Percentiles rank a stretch among this genome's conserved stretches.
Evolutionary conservation across 92 coral and sea anemone species (phyloP).

Genomic region (Epizoanthus rinbou): DNA sequence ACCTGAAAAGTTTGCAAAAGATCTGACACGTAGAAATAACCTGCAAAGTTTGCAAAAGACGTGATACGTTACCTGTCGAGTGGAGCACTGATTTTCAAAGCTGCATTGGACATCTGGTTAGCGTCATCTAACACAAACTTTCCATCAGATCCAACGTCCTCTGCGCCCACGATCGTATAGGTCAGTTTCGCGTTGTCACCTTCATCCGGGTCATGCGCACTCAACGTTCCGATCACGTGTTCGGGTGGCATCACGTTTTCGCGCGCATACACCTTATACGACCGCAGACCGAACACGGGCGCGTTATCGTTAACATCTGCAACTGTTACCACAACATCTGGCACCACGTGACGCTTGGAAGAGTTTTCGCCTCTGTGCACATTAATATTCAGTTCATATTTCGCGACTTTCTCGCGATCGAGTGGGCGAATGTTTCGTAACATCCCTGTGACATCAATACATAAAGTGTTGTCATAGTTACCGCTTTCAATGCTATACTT

Average conservation of each 20-base stretch:
- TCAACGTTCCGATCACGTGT: conserved; percentile 52
- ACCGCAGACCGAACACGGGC: conserved; percentile 65
- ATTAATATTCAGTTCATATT: conserved; percentile 60
- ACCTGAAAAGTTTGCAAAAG: no score
- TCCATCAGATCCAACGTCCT: conserved; percentile 56
- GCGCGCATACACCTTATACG: conserved; percentile 60
- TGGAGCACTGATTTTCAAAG: conserved; percentile 32
- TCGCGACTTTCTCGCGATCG: conserved; percentile 67
- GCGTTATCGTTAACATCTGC: conserved; percentile 85
- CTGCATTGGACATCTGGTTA: conserved; percentile 54
- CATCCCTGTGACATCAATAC: conserved; percentile 82
- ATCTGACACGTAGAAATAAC: no score
- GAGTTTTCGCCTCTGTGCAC: conserved; percentile 55
- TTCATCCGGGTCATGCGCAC: conserved; percentile 72
- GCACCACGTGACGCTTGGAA: conserved; percentile 47
- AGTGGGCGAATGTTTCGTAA: conserved; percentile 61
- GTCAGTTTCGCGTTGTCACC: conserved; percentile 65
- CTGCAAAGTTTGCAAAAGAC: no score
- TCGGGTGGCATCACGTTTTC: conserved; percentile 62
- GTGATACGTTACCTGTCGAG: conserved; percentile 54
- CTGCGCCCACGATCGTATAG: conserved; percentile 71
- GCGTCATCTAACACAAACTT: conserved; percentile 63
- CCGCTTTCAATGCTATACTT: conserved; percentile 76
- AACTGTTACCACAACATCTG: conserved; percentile 62
- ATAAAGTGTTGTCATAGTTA: conserved; percentile 64